Percentiles rank a stretch among this genome's conserved stretches.
Conservation (phyloP, 92 coral and sea anemone genomes). For the Siderastrea radians region DNA sequence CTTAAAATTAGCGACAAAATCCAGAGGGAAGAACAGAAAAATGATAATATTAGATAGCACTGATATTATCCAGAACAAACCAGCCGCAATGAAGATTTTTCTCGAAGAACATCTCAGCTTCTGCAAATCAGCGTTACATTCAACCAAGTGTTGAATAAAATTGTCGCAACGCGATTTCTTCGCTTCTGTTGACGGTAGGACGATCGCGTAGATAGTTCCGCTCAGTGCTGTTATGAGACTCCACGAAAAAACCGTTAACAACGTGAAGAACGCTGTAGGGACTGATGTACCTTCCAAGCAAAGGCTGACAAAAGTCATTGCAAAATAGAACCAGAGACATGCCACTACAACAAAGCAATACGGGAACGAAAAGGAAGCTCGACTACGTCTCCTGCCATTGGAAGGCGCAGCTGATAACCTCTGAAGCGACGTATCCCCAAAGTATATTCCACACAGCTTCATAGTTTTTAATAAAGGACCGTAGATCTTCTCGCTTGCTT, state of each 20-base stretch:
- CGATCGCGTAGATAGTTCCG: not conserved
- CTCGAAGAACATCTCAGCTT: not conserved
- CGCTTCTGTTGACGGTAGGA: not conserved
- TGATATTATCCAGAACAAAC: not conserved
- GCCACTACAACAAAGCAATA: not conserved
- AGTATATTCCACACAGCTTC: slow-evolving; percentile 16
- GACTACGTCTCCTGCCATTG: not conserved
- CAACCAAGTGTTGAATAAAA: slow-evolving; percentile 5
- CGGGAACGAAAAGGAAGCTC: not conserved
- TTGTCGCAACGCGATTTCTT: slow-evolving; percentile 21
- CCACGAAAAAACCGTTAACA: not conserved
- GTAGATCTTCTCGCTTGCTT: not conserved
- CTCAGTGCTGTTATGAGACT: not conserved
- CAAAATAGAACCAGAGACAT: not conserved
- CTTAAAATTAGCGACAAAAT: not conserved
- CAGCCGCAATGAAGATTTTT: not conserved
- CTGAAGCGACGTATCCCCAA: not conserved
- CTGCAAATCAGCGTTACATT: not conserved
- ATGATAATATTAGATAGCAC: too few species aligned
- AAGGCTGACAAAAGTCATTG: not conserved
- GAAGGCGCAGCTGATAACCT: not conserved
- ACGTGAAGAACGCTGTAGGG: not conserved
- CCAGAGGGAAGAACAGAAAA: not conserved
- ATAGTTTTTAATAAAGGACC: slow-evolving; percentile 9
- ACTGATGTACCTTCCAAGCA: not conserved